These are phyloP conservation scores for Agonopterix heracliana DNA, from an alignment of 2,888 invertebrate genomes.

Conservation along the genomic window DNA sequence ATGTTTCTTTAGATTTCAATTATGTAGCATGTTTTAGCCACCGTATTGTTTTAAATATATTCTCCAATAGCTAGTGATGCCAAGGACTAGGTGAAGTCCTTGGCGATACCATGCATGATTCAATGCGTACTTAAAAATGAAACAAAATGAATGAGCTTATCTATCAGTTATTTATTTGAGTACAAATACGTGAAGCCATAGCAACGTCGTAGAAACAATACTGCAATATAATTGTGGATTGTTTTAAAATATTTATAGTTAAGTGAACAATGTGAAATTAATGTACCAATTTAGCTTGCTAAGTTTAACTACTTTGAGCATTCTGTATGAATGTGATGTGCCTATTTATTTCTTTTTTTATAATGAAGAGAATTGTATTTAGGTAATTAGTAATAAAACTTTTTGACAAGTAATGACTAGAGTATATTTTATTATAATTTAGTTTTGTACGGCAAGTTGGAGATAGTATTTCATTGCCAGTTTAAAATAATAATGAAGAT, in stretches of 20 bases:
- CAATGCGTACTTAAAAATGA: conserved; percentile 1
- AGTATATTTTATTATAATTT: conserved; percentile 41
- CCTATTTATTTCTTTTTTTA: conserved; percentile 69
- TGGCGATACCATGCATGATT: background rate
- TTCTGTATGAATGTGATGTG: conserved; percentile 64
- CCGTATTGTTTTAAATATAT: background rate
- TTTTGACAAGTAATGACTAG: conserved; percentile 59
- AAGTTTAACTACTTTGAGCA: conserved; percentile 48
- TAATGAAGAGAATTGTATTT: conserved; percentile 54
- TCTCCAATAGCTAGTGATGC: background rate
- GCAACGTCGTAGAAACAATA: conserved; percentile 46
- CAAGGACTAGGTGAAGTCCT: too few species aligned
- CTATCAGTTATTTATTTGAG: background rate
- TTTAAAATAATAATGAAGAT: conserved; percentile 20
- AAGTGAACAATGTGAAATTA: conserved; percentile 50
- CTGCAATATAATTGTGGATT: conserved; percentile 66
- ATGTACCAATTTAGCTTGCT: conserved; percentile 46
- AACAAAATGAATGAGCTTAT: background rate
- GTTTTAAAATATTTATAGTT: conserved; percentile 41
- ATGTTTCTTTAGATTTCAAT: too few species aligned
- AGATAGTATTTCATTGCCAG: conserved; percentile 30
- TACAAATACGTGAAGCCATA: conserved; percentile 59
- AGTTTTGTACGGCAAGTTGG: conserved; percentile 29
- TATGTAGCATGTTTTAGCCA: too few species aligned
- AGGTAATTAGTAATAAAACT: conserved; percentile 40